These are phyloP conservation scores for Carassius auratus DNA, from an alignment of 2,113 vertebrate species.

Conservation along the genomic window DNA sequence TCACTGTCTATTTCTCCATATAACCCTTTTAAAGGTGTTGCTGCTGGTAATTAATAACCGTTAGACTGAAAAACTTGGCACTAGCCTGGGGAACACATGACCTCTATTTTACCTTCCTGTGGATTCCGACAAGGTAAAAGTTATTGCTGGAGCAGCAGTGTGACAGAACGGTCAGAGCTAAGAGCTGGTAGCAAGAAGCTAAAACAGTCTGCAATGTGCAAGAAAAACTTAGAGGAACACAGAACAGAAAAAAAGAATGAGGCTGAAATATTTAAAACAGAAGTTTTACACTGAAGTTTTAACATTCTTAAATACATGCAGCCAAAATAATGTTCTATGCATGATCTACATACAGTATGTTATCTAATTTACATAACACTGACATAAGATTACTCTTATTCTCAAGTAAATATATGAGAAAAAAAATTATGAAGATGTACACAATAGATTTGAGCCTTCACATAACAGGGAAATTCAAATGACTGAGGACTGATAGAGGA, in stretches of 20 bases:
- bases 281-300: background rate
- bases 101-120: conserved; percentile 61
- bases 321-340: background rate
- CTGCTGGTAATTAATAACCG: conserved; percentile 44
- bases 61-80: conserved; percentile 43
- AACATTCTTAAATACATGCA: background rate
- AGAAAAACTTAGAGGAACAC: conserved; percentile 13
- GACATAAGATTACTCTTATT: background rate
- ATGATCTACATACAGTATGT: background rate
- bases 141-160: conserved; percentile 49
- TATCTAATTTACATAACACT: background rate
- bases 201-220: background rate
- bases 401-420: background rate
- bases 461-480: background rate
- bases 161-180: conserved; percentile 42
- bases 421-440: background rate
- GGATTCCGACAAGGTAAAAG: conserved; percentile 50
- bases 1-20: background rate
- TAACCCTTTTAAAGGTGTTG: background rate
- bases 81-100: conserved; percentile 52
- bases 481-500: background rate
- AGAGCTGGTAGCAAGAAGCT: conserved; percentile 22
- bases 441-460: background rate
- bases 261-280: background rate
- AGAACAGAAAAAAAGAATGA: background rate